Conservation (phyloP, 2,888 invertebrate species). For the Plebejus argus region DNA sequence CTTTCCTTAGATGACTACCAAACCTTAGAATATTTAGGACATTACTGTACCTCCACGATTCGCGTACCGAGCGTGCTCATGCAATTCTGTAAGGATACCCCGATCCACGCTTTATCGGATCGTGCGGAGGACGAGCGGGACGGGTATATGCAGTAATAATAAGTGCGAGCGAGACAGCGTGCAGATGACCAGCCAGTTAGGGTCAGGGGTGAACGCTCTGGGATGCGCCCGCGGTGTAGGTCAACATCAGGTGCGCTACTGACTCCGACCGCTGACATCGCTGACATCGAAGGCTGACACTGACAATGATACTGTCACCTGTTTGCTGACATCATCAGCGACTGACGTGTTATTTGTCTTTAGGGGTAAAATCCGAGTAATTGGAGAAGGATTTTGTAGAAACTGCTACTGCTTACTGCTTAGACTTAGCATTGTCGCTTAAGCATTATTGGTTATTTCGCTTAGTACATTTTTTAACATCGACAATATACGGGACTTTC, state of each 20-base stretch:
- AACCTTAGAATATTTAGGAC: background rate
- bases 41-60: conserved; percentile 42
- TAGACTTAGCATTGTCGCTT: too few species aligned
- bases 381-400: too few species aligned
- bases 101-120: conserved; percentile 71
- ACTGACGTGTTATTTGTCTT: background rate
- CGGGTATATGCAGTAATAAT: conserved; percentile 40
- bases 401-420: too few species aligned
- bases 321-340: background rate
- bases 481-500: too few species aligned
- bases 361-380: too few species aligned
- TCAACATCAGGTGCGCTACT: conserved; percentile 20
- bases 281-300: conserved; percentile 34
- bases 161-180: conserved; percentile 51
- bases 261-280: background rate
- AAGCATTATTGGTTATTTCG: too few species aligned
- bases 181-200: conserved; percentile 75
- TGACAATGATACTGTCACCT: background rate
- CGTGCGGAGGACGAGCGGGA: conserved; percentile 63
- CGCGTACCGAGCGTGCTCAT: conserved; percentile 57
- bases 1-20: background rate
- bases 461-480: too few species aligned
- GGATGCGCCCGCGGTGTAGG: conserved; percentile 51
- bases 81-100: conserved; percentile 78
- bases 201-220: conserved; percentile 80